A percentile compares a stretch with the other conserved stretches of the same genome.
These are phyloP conservation scores for Gallinago stenura DNA, from an alignment of 2,797 vertebrate genomes.

Conservation along the genomic window DNA sequence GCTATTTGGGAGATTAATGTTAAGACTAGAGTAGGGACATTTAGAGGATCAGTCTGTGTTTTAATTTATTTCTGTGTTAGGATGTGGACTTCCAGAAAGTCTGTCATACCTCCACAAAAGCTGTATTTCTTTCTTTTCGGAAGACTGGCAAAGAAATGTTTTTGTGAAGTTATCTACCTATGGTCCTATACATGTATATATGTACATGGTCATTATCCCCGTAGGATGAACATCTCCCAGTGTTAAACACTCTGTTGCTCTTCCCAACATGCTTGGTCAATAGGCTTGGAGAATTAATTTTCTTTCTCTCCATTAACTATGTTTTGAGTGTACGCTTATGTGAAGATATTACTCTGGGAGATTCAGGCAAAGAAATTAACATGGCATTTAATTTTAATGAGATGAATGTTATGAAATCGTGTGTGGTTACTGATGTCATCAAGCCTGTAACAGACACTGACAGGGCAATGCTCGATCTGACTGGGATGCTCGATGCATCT, in stretches of 20 bases:
- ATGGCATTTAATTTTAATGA: background rate
- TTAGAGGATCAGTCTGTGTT: background rate
- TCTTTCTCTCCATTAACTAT: background rate
- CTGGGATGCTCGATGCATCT: background rate
- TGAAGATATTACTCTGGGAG: background rate
- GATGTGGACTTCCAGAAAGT: background rate
- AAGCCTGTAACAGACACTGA: background rate
- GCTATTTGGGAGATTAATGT: background rate
- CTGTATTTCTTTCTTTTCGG: background rate
- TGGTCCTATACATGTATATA: background rate
- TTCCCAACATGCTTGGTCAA: background rate
- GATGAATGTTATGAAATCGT: background rate
- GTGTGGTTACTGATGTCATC: background rate
- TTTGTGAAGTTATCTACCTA: background rate
- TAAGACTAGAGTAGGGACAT: background rate
- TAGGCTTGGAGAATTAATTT: background rate
- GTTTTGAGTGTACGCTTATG: background rate
- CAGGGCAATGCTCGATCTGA: background rate
- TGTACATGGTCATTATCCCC: background rate
- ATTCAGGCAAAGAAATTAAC: background rate
- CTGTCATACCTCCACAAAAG: background rate
- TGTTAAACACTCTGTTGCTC: background rate
- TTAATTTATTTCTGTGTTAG: background rate
- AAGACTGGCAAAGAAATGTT: background rate
- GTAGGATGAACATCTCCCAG: background rate